phyloP scores from a whole-genome alignment of 2,797 vertebrate species.

The Characodon lateralis region DNA sequence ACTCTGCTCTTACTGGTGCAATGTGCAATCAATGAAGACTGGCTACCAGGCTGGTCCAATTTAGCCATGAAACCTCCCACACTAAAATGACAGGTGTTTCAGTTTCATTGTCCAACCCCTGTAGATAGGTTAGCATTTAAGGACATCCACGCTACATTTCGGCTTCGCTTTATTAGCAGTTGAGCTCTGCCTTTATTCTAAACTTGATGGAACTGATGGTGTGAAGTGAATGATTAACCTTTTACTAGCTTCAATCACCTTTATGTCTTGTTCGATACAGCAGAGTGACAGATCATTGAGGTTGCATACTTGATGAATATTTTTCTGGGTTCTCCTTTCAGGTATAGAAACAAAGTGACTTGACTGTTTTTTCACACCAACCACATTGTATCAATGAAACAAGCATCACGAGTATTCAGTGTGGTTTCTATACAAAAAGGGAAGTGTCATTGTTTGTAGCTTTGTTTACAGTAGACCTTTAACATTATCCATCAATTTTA shows the following conservation, averaged over 20 bases:
- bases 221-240: conserved; percentile 35
- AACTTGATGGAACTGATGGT: conserved; percentile 13
- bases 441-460: conserved; percentile 2
- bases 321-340: conserved; percentile 9
- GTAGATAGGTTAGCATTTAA: conserved; percentile 15
- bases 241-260: conserved; percentile 18
- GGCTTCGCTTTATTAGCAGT: conserved; percentile 30
- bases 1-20: too few species aligned
- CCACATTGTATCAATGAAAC: not conserved
- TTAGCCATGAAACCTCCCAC: too few species aligned
- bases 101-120: too few species aligned
- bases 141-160: conserved; percentile 30
- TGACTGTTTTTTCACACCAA: conserved; percentile 10
- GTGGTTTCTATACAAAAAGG: not conserved
- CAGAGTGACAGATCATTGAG: conserved; percentile 23
- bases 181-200: conserved; percentile 25
- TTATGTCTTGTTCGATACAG: conserved; percentile 20
- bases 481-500: not conserved
- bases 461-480: not conserved
- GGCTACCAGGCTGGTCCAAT: too few species aligned
- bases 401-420: not conserved
- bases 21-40: too few species aligned
- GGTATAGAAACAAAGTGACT: not conserved
- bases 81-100: too few species aligned
- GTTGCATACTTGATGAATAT: conserved; percentile 19